Evolutionary conservation across 2,888 invertebrate genomes (phyloP).

Genomic region (Acanthacorydalis orientalis): DNA sequence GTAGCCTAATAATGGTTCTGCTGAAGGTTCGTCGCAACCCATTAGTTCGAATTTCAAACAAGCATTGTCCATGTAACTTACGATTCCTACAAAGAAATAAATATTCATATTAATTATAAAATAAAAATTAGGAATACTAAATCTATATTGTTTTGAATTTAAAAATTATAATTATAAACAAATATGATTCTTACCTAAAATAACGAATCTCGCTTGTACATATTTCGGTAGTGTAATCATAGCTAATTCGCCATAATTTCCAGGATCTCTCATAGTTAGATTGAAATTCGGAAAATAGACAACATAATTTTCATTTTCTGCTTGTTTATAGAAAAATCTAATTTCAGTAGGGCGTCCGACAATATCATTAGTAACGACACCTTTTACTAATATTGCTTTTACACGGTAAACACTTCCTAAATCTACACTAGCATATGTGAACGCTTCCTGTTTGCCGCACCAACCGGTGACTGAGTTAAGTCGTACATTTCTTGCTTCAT

Average conservation of each 20-base stretch:
- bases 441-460: constrained; percentile 94
- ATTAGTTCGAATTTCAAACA: constrained; percentile 91
- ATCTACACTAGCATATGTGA: constrained; percentile 91
- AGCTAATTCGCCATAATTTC: constrained; percentile 89
- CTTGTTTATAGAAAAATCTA: constrained; percentile 90
- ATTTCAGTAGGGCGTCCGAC: constrained; percentile 93
- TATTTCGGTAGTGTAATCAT: constrained; percentile 91
- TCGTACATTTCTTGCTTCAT: constrained; percentile 76
- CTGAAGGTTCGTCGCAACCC: constrained; percentile 80
- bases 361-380: constrained; percentile 87
- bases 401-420: constrained; percentile 83
- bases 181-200: constrained; percentile 33
- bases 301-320: constrained; percentile 85
- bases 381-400: constrained; percentile 84
- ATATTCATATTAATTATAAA: background rate
- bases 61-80: constrained; percentile 92
- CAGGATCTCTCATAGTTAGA: constrained; percentile 86
- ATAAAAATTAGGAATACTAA: too few species aligned
- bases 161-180: background rate
- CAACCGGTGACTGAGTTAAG: constrained; percentile 88
- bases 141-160: background rate
- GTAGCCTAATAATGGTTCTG: constrained; percentile 74
- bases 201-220: constrained; percentile 84
- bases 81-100: constrained; percentile 45
- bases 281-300: constrained; percentile 96